Base-by-base conservation (phyloP, 2,797 vertebrate genomes). In the Sciaenops ocellatus region DNA sequence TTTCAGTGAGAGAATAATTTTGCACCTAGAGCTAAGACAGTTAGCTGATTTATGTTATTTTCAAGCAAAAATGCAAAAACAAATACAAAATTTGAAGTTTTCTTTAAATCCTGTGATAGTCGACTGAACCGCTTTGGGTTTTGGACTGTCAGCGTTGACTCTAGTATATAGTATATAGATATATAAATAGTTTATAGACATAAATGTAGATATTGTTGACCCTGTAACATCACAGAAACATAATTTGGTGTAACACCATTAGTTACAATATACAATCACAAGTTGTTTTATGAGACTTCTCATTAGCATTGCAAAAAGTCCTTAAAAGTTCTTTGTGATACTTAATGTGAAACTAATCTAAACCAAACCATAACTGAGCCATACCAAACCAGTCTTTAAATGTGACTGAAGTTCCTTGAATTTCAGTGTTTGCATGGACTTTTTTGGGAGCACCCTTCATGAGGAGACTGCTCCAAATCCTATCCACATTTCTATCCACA, bases 401-500 rank as follows among this genome's bases (percentile, higher is more conserved):
- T 73, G 20, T 30, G 5, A 18, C n/a, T 18, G 18, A 61, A 46
- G 6, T 24, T 20, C 22, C n/a, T 18, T 22, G 24, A 67, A 26
- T 24, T 7, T 61, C 13, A 38, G 12, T 41, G 18, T 62, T 69
- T 66, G 63, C 34, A n/a, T 13, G 17, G 17, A 46, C 42, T 55
- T 51, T 59, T 20, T 8, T 30, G 57, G 38, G n/a, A 59, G 12
- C 55, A 20, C 7, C 38, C 42, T 24, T 61, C 20, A 38, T 26
- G 17, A 66, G 10, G 12, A 62, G 26, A 69, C 38, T 13, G 0
- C 51, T 71, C 52, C 30, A 20, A 79, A 79, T 79, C 44, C 22
- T 6, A n/a, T 61, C 50, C 59, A 8, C 5, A 24, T 54, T 50
- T 62, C 10, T 46, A 57, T 47, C 56, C 46, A 47, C 52, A 24